Conservation (phyloP, 2,888 invertebrate species). For the Thysanoteuthis rhombus region DNA sequence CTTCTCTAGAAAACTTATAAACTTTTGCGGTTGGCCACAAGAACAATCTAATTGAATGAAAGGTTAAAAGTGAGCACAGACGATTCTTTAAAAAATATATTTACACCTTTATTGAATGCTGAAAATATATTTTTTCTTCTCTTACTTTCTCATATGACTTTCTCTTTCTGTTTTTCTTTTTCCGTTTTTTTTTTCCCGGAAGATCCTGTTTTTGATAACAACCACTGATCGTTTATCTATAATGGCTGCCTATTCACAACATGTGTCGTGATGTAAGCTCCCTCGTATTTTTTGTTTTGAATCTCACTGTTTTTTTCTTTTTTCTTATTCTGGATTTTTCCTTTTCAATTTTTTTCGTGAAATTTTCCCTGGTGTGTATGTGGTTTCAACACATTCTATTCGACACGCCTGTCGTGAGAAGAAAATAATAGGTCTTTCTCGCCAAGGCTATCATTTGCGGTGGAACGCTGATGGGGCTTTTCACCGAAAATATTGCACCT, state of each 20-base stretch:
- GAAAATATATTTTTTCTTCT: neutral
- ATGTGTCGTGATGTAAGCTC: slow-evolving; percentile 12
- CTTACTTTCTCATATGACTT: neutral
- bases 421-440: slow-evolving; percentile 14
- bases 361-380: slow-evolving; percentile 18
- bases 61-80: neutral
- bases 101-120: neutral
- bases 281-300: neutral
- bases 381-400: slow-evolving; percentile 15
- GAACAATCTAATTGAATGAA: neutral
- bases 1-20: neutral
- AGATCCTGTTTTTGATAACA: slow-evolving; percentile 12
- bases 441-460: slow-evolving; percentile 24
- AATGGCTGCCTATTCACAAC: neutral
- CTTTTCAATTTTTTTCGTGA: neutral
- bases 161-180: neutral
- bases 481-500: slow-evolving; percentile 16
- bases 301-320: neutral
- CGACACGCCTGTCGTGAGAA: neutral
- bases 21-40: neutral
- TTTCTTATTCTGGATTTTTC: neutral
- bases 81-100: neutral
- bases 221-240: neutral
- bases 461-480: slow-evolving; percentile 30
- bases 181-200: neutral